Evolutionary conservation across 2,113 vertebrate genomes (phyloP).

Genomic region (Leptodactylus fuscus): DNA sequence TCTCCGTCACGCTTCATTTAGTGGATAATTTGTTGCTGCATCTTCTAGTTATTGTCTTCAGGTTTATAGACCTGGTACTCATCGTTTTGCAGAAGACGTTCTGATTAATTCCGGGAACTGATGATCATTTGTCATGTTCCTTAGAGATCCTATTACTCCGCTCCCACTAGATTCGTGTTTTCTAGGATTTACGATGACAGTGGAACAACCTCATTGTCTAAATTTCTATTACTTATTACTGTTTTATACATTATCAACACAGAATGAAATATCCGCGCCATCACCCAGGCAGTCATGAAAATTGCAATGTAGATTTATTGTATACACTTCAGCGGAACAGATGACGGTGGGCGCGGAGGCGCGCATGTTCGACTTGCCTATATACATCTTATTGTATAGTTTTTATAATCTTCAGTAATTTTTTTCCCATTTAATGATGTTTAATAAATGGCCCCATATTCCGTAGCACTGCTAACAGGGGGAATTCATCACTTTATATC

Average conservation of each 20-base stretch:
- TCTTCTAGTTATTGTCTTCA: not conserved
- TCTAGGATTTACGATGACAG: not conserved
- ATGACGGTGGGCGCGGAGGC: no score
- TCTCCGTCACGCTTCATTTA: not conserved
- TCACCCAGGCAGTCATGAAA: not conserved
- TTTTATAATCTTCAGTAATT: no score
- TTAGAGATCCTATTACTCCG: not conserved
- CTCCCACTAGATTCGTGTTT: not conserved
- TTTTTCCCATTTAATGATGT: no score
- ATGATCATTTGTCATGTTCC: not conserved
- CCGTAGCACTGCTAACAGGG: no score
- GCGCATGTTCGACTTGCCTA: no score
- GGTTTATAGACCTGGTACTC: not conserved
- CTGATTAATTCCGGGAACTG: not conserved
- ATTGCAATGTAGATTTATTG: no score
- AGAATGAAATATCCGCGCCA: not conserved
- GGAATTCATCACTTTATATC: no score
- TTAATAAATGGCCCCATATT: no score
- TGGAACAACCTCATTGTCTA: not conserved
- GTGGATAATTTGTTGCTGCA: conserved; percentile 21
- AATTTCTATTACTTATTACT: not conserved
- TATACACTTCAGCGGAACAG: no score
- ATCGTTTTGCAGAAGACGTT: not conserved
- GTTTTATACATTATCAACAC: not conserved
- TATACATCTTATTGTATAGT: no score